These are phyloP conservation scores for Cyprinodon brontotheroides DNA, from an alignment of 2,113 vertebrate species.

Conservation along the genomic window DNA sequence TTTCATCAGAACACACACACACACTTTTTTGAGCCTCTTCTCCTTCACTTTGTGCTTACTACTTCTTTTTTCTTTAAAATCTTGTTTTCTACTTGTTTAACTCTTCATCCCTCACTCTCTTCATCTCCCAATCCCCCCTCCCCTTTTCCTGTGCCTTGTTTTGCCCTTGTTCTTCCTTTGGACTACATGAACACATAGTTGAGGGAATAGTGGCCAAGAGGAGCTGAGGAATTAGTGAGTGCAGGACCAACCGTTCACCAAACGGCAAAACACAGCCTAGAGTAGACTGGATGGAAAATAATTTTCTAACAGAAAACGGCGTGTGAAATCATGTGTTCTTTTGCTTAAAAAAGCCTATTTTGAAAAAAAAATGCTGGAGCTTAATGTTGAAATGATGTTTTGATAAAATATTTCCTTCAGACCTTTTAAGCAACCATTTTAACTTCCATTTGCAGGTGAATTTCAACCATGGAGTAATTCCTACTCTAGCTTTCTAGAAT, in stretches of 20 bases:
- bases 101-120: conserved; percentile 26
- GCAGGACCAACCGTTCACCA: conserved; percentile 22
- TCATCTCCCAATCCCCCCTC: conserved; percentile 55
- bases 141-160: conserved; percentile 22
- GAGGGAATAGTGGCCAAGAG: conserved; percentile 39
- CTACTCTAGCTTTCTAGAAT: neutral
- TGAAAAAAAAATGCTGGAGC: conserved; percentile 1
- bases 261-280: conserved; percentile 39
- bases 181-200: conserved; percentile 38
- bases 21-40: conserved; percentile 37
- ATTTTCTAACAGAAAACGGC: neutral
- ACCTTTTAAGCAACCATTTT: neutral
- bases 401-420: neutral
- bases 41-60: neutral
- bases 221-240: conserved; percentile 42
- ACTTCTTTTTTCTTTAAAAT: conserved; percentile 28
- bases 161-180: conserved; percentile 53
- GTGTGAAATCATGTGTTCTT: neutral
- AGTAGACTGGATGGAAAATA: conserved; percentile 1
- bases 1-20: conserved; percentile 69
- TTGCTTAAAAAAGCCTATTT: conserved; percentile 6
- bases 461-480: neutral
- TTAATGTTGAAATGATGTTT: neutral
- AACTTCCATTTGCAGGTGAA: no score
- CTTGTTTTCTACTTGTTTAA: conserved; percentile 19